These are phyloP conservation scores for Hoplodrina blanda DNA, from an alignment of 2,888 invertebrate species.

Conservation along the genomic window DNA sequence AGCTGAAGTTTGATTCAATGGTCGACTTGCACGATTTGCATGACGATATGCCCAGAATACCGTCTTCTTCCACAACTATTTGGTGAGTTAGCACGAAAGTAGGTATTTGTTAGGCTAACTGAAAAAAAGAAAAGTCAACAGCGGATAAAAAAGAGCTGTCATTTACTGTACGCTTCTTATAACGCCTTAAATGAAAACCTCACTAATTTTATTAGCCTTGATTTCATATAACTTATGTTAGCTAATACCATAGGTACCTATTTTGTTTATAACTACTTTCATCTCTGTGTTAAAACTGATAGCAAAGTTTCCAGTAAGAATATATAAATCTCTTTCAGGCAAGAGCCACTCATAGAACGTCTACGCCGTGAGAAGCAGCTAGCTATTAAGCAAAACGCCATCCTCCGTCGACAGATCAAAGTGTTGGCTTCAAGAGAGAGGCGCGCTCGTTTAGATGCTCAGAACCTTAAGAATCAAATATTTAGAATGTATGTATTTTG, in stretches of 20 bases:
- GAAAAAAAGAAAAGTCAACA: background rate
- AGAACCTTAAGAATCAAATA: slow-evolving; percentile 86
- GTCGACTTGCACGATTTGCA: slow-evolving; percentile 79
- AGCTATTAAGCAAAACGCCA: slow-evolving; percentile 83
- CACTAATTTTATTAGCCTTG: background rate
- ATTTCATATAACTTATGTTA: background rate
- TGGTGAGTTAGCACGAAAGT: slow-evolving; percentile 72
- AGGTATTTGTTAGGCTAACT: background rate
- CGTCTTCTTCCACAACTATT: slow-evolving; percentile 81
- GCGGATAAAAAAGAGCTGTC: background rate
- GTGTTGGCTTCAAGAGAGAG: slow-evolving; percentile 84
- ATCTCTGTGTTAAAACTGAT: background rate
- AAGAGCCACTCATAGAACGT: slow-evolving; percentile 86
- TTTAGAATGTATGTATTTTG: slow-evolving; percentile 81
- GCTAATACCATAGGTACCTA: too few species aligned
- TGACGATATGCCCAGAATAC: slow-evolving; percentile 78
- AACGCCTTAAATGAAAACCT: background rate
- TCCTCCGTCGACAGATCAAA: slow-evolving; percentile 86
- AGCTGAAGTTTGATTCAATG: slow-evolving; percentile 83
- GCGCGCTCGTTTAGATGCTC: slow-evolving; percentile 84
- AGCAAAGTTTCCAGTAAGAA: background rate
- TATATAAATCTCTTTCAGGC: slow-evolving; percentile 71
- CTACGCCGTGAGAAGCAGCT: slow-evolving; percentile 86
- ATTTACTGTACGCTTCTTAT: background rate
- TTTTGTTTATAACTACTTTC: background rate